A percentile compares a stretch with the other conserved stretches of the same genome.
phyloP scores from a whole-genome alignment of 2,888 invertebrate genomes.

The Rhingia rostrata region DNA sequence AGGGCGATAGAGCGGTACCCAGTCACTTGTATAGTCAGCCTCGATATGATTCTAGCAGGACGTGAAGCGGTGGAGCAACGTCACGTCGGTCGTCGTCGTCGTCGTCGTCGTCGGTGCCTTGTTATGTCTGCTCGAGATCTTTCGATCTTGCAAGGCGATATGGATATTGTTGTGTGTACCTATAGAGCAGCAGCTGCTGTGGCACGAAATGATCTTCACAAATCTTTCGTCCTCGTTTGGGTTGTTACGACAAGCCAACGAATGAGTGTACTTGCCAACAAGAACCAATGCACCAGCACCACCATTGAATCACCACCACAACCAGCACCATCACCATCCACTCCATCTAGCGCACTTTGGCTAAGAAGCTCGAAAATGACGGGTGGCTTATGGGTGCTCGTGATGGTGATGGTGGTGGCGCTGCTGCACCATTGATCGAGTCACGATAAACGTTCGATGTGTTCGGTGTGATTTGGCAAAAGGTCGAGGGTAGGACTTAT shows the following conservation, averaged over 20 bases:
- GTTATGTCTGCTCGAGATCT: conserved; percentile 70
- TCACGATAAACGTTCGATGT: conserved; percentile 73
- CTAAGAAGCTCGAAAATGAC: conserved; percentile 72
- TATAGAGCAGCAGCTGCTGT: conserved; percentile 57
- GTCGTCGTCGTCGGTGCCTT: too few species aligned
- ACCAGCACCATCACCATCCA: neutral
- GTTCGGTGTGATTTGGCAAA: conserved; percentile 68
- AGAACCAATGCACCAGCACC: conserved; percentile 37
- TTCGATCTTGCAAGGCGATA: conserved; percentile 72
- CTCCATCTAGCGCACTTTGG: conserved; percentile 15
- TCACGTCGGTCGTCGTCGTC: neutral
- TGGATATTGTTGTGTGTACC: conserved; percentile 58
- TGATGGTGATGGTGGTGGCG: conserved; percentile 62
- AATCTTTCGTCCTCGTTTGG: conserved; percentile 68
- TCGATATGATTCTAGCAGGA: conserved; percentile 45
- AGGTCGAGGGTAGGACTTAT: conserved; percentile 71
- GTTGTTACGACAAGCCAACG: conserved; percentile 65
- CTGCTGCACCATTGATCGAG: conserved; percentile 72
- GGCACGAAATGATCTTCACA: conserved; percentile 74
- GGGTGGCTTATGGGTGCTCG: conserved; percentile 64
- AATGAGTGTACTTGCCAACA: conserved; percentile 56
- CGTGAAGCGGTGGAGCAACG: conserved; percentile 5
- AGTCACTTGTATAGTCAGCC: neutral
- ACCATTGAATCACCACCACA: conserved; percentile 11
- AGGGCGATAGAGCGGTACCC: conserved; percentile 36